Evolutionary conservation across 2,797 vertebrate genomes (phyloP), one percentile per base, ranked within the genome.

Genomic region (Eulemur mongoz): DNA sequence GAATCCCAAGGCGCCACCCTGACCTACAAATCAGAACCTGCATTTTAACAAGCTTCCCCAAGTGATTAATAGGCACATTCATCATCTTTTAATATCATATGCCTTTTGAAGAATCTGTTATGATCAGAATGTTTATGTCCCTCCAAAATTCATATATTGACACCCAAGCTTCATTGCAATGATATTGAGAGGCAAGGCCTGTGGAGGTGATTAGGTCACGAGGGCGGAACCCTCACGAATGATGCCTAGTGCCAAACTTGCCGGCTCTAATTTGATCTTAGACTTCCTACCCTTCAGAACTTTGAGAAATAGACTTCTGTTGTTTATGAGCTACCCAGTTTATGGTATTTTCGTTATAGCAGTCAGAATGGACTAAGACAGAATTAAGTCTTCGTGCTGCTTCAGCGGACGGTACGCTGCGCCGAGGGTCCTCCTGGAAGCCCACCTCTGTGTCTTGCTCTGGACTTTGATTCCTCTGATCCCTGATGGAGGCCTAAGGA

Each of bases 351-450:
- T 59, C 59, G 10, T 59, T 80, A 57, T 18, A 59, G 78, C 35
- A 27, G 14, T 15, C 17, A 48, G 12, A 80, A 30, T 9, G 8
- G 15, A 59, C 78, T 59, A 2, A 59, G 8, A 40, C 54, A 80
- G 78, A 80, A 40, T 57, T n/a, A 35, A 27, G 7, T 63, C 9
- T 25, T 52, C 35, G 4, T 32, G 15, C 38, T 69, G 20, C 61
- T 76, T 22, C 10, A 35, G 35, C 61, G 17, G 27, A 23, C 0
- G 0, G 7, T 20, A 15, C 5, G 1, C 10, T 57, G 2, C 27
- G 27, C n/a, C 25, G 30, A 30, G 3, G 3, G 9, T n/a, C 30
- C 13, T 17, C 4, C 59, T 12, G n/a, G 52, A 43, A 30, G 25
- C 45, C 38, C 17, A 10, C 17, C 57, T 73, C 32, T 4, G 15